phyloP scores from a whole-genome alignment of 1,140 invertebrate species.

The Propsilocerus akamusi region DNA sequence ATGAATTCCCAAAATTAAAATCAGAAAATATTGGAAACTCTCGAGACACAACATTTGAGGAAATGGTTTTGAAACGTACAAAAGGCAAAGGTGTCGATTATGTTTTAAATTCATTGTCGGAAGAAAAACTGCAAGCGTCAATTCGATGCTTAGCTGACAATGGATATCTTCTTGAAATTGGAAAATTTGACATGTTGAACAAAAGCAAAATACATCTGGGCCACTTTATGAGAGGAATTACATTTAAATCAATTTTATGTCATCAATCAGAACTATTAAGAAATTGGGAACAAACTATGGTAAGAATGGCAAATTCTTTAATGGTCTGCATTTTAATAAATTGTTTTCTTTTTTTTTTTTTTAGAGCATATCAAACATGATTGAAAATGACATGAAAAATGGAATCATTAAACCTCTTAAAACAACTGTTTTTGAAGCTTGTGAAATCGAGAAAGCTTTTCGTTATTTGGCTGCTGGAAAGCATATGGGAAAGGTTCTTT shows the following conservation, averaged over 20 bases:
- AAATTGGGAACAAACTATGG: no score
- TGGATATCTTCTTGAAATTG: slow-evolving; percentile 51
- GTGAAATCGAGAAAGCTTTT: slow-evolving; percentile 39
- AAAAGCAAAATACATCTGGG: no score
- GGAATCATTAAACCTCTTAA: slow-evolving; percentile 36
- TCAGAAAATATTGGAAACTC: slow-evolving; percentile 29
- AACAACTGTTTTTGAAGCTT: slow-evolving; percentile 29
- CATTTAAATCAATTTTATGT: no score
- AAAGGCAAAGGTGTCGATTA: slow-evolving; percentile 35
- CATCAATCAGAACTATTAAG: no score
- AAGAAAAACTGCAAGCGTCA: no score
- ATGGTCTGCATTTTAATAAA: no score
- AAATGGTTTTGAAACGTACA: slow-evolving; percentile 28
- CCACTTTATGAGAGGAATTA: no score
- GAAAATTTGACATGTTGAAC: slow-evolving; percentile 48
- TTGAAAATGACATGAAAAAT: slow-evolving; percentile 36
- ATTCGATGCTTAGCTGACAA: slow-evolving; percentile 40
- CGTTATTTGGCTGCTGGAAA: slow-evolving; percentile 62
- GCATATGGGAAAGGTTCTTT: no score
- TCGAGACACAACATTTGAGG: slow-evolving; percentile 32
- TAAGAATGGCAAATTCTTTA: no score
- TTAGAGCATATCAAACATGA: no score
- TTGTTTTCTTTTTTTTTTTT: no score
- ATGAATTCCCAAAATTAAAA: slow-evolving; percentile 16
- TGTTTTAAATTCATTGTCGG: slow-evolving; percentile 41